Percentiles rank a stretch among this genome's conserved stretches.
These are phyloP conservation scores for Amphibalanus amphitrite DNA, from an alignment of 1,140 invertebrate species.

Conservation along the genomic window DNA sequence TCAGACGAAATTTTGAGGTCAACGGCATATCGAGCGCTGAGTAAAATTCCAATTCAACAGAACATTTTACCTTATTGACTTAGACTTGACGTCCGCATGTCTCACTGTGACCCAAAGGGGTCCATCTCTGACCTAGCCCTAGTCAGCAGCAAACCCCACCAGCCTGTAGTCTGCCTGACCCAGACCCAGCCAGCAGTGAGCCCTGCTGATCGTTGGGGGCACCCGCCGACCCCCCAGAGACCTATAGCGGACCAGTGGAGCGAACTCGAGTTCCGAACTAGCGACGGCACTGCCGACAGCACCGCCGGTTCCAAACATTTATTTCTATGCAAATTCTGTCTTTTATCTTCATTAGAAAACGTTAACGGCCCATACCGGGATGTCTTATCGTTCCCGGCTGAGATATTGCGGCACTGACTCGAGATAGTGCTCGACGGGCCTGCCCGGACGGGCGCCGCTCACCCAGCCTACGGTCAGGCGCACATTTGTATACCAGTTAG, in stretches of 20 bases:
- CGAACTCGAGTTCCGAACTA: background rate
- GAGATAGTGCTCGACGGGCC: background rate
- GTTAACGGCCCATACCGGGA: background rate
- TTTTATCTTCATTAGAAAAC: constrained; percentile 2
- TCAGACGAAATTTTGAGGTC: too few relatives aligned
- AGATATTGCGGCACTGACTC: background rate
- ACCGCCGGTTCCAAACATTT: background rate
- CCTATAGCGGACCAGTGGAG: background rate
- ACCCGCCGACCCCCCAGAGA: background rate
- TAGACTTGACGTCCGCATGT: too few relatives aligned
- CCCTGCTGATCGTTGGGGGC: too few relatives aligned
- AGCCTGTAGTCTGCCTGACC: background rate
- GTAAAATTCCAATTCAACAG: too few relatives aligned
- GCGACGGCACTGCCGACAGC: background rate
- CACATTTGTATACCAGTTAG: background rate
- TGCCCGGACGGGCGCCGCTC: background rate
- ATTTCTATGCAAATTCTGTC: background rate
- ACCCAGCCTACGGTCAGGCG: background rate
- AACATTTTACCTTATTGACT: too few relatives aligned
- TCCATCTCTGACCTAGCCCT: too few relatives aligned
- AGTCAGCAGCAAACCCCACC: too few relatives aligned
- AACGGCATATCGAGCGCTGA: too few relatives aligned
- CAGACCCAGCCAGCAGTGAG: too few relatives aligned
- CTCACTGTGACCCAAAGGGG: too few relatives aligned
- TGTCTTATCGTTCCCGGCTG: background rate